Conservation (phyloP, 2,113 vertebrate genomes). For the Platanista minor region DNA sequence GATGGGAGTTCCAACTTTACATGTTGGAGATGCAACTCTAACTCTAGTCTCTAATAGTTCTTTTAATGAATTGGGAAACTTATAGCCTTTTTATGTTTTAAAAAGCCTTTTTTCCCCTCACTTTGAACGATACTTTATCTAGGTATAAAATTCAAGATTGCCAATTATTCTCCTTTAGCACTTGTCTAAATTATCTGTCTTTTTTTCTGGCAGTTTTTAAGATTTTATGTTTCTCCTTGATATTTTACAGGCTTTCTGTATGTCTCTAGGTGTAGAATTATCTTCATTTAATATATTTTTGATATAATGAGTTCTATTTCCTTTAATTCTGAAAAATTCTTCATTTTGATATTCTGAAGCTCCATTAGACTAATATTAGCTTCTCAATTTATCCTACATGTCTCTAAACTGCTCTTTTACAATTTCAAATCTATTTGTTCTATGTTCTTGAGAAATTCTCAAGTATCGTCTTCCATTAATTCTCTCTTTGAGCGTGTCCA, state of each 20-base stretch:
- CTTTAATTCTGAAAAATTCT: not conserved
- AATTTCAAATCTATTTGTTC: not conserved
- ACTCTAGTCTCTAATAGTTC: not conserved
- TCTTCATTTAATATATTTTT: conserved; percentile 28
- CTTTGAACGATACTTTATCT: conserved; percentile 39
- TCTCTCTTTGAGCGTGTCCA: not conserved
- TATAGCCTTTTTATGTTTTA: not conserved
- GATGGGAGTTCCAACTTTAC: not conserved
- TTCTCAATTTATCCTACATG: not conserved
- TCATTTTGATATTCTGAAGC: not conserved
- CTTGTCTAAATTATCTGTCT: not conserved
- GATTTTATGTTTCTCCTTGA: not conserved
- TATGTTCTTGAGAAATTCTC: not conserved
- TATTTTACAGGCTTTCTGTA: not conserved
- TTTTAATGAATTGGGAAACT: not conserved
- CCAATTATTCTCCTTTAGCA: not conserved
- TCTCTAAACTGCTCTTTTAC: not conserved
- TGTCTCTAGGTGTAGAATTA: not conserved
- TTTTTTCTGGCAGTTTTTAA: not conserved
- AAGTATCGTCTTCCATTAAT: not conserved
- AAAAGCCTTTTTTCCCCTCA: not conserved
- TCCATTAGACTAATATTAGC: not conserved
- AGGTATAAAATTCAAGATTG: conserved; percentile 45
- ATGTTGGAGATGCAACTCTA: not conserved
- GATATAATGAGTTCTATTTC: not conserved